Evolutionary conservation across 2,797 vertebrate genomes (phyloP).

Genomic region (Adelosebastes latens): DNA sequence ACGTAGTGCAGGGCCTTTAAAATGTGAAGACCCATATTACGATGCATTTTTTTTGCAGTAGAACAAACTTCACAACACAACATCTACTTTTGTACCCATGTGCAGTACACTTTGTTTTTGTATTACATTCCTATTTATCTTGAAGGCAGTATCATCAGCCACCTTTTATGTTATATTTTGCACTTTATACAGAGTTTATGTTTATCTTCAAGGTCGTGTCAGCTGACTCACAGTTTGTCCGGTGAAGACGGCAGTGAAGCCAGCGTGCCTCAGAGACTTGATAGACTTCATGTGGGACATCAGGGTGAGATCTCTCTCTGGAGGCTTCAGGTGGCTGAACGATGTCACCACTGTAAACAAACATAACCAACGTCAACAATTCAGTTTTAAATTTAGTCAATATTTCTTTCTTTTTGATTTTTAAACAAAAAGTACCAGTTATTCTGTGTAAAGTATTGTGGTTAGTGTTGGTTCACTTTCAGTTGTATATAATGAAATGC

Average conservation of each 20-base stretch:
- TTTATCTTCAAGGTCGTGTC: not conserved
- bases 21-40: not conserved
- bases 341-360: slow-evolving; percentile 76
- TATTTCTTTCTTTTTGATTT: not conserved
- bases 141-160: not conserved
- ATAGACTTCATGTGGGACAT: slow-evolving; percentile 74
- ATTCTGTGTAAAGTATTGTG: not conserved
- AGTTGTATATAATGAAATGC: not conserved
- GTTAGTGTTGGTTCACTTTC: not conserved
- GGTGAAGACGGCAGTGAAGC: slow-evolving; percentile 78
- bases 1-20: not conserved
- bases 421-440: not conserved
- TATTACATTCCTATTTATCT: not conserved
- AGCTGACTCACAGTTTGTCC: slow-evolving; percentile 64
- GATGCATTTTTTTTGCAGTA: not conserved
- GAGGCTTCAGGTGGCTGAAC: slow-evolving; percentile 70
- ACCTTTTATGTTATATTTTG: not conserved
- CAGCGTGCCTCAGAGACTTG: slow-evolving; percentile 76
- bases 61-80: not conserved
- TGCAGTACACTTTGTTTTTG: not conserved
- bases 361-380: slow-evolving; percentile 2
- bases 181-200: not conserved
- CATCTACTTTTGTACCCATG: not conserved
- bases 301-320: slow-evolving; percentile 66
- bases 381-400: not conserved